Base-by-base conservation (phyloP, 2,888 invertebrate genomes). In the Limnephilus auricula region DNA sequence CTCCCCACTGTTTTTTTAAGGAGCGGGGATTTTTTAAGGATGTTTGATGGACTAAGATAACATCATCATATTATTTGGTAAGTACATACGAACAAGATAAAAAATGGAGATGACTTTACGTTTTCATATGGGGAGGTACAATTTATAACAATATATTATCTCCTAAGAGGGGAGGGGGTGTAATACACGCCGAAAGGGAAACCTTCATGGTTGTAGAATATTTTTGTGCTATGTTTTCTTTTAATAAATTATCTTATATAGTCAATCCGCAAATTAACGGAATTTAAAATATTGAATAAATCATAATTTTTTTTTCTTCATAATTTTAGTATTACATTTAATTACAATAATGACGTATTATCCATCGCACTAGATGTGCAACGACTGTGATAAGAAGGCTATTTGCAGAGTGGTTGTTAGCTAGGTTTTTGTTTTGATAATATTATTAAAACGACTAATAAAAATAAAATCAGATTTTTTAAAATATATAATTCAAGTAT, bases 1-100 rank as follows among this genome's bases (percentile, higher is more conserved):
- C 65, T 25, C 65, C n/a, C 65, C 50, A 50, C 50, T 65, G 25
- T 65, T 65, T n/a, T 65, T 85, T 40, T 85, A 85, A 85, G 85
- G 13, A 34, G 40, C 40, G 85, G 25, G 85, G 40, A 40, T 85
- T 85, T 40, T 85, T 37, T 40, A 40, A 40, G 40, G 40, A 45
- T 40, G 85, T 32, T 65, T 65, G 65, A 65, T 65, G 65, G 65
- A 65, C 65, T 65, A 25, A 65, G 65, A 65, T 65, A 65, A 65
- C 65, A 65, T 65, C 65, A n/a, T 65, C 65, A 65, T 65, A 65
- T 65, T 65, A 65, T 65, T n/a, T 25, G 65, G 65, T 65, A 25
- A 1, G 65, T 65, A 65, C 65, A n/a, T 65, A 65, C 65, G 25
- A 1, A 65, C 25, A 25, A 65, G 65, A 65, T 65, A 65, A 65